Base-by-base conservation (phyloP, 2,797 vertebrate species). In the Myiotriccus ornatus region DNA sequence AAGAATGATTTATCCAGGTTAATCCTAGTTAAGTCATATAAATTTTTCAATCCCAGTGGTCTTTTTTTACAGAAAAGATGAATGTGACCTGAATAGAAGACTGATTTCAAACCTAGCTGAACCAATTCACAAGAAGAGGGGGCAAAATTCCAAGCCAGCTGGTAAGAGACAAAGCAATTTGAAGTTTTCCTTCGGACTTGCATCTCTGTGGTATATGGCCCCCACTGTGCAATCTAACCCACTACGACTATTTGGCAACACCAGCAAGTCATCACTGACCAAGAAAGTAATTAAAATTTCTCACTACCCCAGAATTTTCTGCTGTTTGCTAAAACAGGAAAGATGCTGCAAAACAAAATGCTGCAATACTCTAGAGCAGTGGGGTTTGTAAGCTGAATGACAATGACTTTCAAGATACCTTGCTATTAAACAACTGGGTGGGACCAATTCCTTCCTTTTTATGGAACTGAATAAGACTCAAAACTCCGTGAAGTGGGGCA, bases 1-100 rank as follows among this genome's bases (percentile, higher is more conserved):
- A 68, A 86, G 93, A 95, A 85, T 59, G 50, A 78, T 79, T 97
- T 97, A 89, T 92, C 91, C 89, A 80, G 90, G 77, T 91, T 95
- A 97, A 95, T 96, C 85, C 55, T 90, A 59, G 77, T 90, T 95
- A 97, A 95, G 75, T 70, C 73, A 80, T 47, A 84, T 64, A 87
- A 27, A 55, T 87, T 94, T 94, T 95, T 92, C 81, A 93, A 39
- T 93, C 87, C 91, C 94, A 76, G 27, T 37, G 73, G 75, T 56
- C 73, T 49, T 41, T 14, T 14, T 89, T 87, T 63, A 70, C 44
- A 85, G 77, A 69, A 83, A 47, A 88, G 47, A 35, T 12, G 19
- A 71, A 87, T 39, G 11, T 95, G 96, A 82, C 76, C 84, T 60
- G 94, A 95, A 92, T 76, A 60, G 55, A 91, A 55, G 46, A 74